Evolutionary conservation across 2,113 vertebrate species (phyloP).

Genomic region (Prietella phreatophila): DNA sequence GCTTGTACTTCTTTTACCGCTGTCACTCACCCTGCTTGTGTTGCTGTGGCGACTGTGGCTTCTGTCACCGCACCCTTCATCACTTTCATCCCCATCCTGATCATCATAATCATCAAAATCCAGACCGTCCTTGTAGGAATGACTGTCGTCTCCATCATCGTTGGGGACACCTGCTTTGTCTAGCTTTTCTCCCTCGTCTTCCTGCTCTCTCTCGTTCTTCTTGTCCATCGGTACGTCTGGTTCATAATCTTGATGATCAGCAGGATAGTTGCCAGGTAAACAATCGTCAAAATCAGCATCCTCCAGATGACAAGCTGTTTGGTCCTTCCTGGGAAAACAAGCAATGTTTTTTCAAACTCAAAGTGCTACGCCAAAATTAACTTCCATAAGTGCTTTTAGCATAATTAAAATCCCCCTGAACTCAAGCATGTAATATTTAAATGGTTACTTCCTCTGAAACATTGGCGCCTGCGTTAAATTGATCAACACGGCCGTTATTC

Average conservation of each 20-base stretch:
- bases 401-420: not conserved
- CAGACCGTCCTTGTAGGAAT: constrained; percentile 54
- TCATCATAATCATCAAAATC: constrained; percentile 27
- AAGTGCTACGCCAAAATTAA: not conserved
- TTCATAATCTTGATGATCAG: constrained; percentile 55
- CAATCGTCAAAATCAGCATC: constrained; percentile 1
- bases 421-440: too few species aligned
- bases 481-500: not conserved
- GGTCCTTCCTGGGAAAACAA: constrained; percentile 45
- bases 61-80: constrained; percentile 28
- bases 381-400: not conserved
- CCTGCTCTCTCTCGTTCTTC: not conserved
- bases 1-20: constrained; percentile 9
- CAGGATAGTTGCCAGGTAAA: constrained; percentile 54
- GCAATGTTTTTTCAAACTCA: not conserved
- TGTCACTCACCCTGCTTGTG: constrained; percentile 11
- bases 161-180: constrained; percentile 23
- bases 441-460: not conserved
- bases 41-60: constrained; percentile 35
- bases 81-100: constrained; percentile 20
- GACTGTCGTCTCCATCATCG: constrained; percentile 54
- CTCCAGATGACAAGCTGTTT: constrained; percentile 33
- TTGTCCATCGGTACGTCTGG: constrained; percentile 43
- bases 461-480: not conserved
- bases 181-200: constrained; percentile 35